Evolutionary conservation across 2,797 vertebrate species (phyloP), one percentile per base, ranked within the genome.

Genomic region (Poeciliopsis paucimaculata): DNA sequence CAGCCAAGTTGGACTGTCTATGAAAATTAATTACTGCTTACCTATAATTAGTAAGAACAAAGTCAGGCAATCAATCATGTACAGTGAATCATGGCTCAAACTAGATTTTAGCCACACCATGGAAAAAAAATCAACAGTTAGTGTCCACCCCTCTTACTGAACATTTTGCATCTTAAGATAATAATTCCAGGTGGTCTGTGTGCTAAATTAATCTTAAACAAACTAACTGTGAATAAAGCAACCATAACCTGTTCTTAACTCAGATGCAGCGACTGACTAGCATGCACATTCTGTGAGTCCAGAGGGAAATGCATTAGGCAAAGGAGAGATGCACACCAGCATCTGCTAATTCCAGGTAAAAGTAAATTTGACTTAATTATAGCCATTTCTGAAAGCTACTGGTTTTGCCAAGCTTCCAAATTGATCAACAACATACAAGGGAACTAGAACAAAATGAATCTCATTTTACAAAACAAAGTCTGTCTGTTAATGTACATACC

Each of bases 291-390:
- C 51, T 86, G 43, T 16, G 36, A 46, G 51, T 85, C n/a, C 2
- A 5, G 57, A 80, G 2, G 47, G 73, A 78, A 79, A 76, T 53
- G 57, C 68, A 72, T 77, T 46, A 78, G 70, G 28, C 34, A 72
- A 55, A 80, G 41, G 16, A 74, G 53, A 15, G 73, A 78, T 43
- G 6, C 26, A 71, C 5, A 71, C 31, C 78, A 43, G 66, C 41
- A 51, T 81, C 80, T 81, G 62, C 20, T 0, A 75, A 46, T 83
- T 87, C 57, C 87, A 94, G 86, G 87, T 91, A 86, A 90, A 90
- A 91, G 86, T 92, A 87, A 90, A 91, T 93, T 84, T 0, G 53
- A 82, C 85, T 78, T 92, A 90, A 93, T 92, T 92, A 93, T 47
- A 62, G 66, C 70, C 72, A 77, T 74, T 89, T 93, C 88, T 66